phyloP scores from a whole-genome alignment of 2,888 invertebrate species.

The Augiades crinisus region DNA sequence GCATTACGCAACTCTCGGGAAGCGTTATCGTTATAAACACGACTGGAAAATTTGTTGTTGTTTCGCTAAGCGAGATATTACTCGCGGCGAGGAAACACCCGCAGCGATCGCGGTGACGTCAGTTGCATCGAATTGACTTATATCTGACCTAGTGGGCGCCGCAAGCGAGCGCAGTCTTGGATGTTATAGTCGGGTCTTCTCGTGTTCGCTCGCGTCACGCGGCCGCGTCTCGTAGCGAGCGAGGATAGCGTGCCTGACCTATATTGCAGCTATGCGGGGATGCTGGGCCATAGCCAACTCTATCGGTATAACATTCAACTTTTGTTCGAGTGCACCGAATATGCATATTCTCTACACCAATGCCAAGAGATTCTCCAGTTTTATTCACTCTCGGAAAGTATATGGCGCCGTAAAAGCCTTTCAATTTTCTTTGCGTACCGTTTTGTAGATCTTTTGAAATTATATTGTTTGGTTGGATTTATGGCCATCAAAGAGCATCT shows the following conservation, averaged over 20 bases:
- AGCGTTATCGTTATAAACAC: slow-evolving; percentile 13
- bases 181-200: slow-evolving; percentile 11
- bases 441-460: neutral
- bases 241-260: slow-evolving; percentile 70
- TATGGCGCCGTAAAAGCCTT: neutral
- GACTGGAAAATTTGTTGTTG: slow-evolving; percentile 8
- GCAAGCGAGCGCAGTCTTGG: slow-evolving; percentile 3
- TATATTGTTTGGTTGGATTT: neutral
- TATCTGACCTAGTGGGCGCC: slow-evolving; percentile 13
- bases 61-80: neutral
- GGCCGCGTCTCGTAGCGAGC: slow-evolving; percentile 44
- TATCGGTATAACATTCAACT: slow-evolving; percentile 37
- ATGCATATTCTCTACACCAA: neutral
- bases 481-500: neutral
- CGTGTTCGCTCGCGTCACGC: slow-evolving; percentile 29
- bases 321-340: neutral
- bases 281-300: slow-evolving; percentile 67
- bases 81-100: neutral
- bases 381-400: neutral
- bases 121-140: slow-evolving; percentile 15
- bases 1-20: slow-evolving; percentile 17
- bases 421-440: slow-evolving; percentile 1
- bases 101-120: slow-evolving; percentile 13
- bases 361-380: neutral
- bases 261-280: slow-evolving; percentile 52